Evolutionary conservation across 1,140 invertebrate genomes (phyloP).

Genomic region (Apis laboriosa): DNA sequence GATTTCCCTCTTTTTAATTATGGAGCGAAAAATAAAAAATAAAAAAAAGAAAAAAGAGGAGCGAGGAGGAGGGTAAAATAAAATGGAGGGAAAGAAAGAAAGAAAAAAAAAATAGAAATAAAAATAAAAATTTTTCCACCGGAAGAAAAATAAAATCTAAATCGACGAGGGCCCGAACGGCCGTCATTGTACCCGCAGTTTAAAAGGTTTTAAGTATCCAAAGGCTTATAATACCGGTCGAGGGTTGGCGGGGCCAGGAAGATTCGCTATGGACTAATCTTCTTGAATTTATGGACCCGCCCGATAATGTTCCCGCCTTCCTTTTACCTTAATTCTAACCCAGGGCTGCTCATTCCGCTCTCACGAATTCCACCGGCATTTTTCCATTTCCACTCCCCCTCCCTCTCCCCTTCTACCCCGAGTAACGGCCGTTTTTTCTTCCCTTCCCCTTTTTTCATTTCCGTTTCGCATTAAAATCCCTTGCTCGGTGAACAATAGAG

Average conservation of each 20-base stretch:
- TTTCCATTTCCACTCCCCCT: constrained; percentile 47
- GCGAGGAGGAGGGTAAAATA: neutral
- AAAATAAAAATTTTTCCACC: neutral
- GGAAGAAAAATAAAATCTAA: constrained; percentile 33
- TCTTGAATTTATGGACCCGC: constrained; percentile 70
- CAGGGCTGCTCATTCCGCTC: constrained; percentile 47
- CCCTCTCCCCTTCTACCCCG: neutral
- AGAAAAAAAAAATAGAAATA: neutral
- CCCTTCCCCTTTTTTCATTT: constrained; percentile 52
- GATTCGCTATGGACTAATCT: constrained; percentile 68
- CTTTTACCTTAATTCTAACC: constrained; percentile 71
- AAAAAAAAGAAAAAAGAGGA: too few species aligned
- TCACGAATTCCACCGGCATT: constrained; percentile 58
- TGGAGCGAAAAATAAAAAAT: too few species aligned
- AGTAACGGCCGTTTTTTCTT: neutral
- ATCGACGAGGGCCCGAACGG: constrained; percentile 13
- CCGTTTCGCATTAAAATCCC: constrained; percentile 60
- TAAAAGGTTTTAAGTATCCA: constrained; percentile 53
- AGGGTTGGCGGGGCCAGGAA: constrained; percentile 33
- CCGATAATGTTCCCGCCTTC: constrained; percentile 72
- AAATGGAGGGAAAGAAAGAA: neutral
- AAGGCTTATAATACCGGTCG: constrained; percentile 52
- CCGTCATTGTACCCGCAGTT: constrained; percentile 28
- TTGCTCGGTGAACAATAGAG: constrained; percentile 55
- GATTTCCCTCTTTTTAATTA: neutral